Evolutionary conservation across 2,113 vertebrate genomes (phyloP).

Genomic region (Salvelinus fontinalis): DNA sequence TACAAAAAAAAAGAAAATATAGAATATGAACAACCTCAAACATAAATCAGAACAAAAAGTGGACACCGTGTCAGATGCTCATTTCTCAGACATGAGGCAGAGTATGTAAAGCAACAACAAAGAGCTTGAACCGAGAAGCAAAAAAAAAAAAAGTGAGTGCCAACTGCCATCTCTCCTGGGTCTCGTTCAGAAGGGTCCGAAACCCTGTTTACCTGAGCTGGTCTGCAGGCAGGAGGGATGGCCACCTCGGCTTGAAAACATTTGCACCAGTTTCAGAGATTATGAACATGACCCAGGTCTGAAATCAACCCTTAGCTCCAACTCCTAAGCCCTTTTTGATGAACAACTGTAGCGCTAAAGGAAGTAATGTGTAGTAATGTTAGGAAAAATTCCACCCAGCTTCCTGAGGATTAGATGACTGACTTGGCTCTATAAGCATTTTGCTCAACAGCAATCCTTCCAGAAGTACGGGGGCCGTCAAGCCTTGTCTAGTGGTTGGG

Average conservation of each 20-base stretch:
- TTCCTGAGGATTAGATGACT: too few relatives aligned
- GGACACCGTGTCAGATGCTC: conserved; percentile 26
- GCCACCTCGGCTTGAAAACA: not conserved
- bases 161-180: not conserved
- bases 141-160: not conserved
- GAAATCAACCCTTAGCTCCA: not conserved
- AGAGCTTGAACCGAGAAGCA: not conserved
- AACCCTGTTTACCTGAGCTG: too few relatives aligned
- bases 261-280: not conserved
- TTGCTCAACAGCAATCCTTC: too few relatives aligned
- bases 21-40: conserved; percentile 21
- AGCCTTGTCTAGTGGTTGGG: not conserved
- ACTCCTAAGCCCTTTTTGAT: not conserved
- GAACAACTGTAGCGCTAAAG: not conserved
- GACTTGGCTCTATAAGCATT: too few relatives aligned
- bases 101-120: conserved; percentile 22
- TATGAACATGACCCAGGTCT: not conserved
- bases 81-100: conserved; percentile 32
- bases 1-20: conserved; percentile 35
- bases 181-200: too few relatives aligned
- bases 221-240: too few relatives aligned
- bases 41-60: conserved; percentile 9
- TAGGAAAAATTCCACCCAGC: too few relatives aligned
- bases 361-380: not conserved
- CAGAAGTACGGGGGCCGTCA: not conserved